phyloP scores from a whole-genome alignment of 2,797 vertebrate genomes.

The Oreochromis grahami region DNA sequence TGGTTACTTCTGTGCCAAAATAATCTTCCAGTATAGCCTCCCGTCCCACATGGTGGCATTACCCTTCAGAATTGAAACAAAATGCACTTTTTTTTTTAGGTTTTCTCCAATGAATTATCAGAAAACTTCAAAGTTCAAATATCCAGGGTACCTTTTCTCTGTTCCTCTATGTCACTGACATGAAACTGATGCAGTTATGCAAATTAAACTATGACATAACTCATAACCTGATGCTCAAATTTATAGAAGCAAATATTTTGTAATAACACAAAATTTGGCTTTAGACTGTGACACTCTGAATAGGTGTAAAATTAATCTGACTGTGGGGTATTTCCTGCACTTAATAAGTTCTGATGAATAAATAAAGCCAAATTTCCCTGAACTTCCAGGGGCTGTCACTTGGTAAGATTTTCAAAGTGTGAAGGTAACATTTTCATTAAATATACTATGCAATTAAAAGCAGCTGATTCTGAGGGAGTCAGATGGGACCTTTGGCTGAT shows the following conservation, averaged over 20 bases:
- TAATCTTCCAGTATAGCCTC: background rate
- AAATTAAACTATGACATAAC: background rate
- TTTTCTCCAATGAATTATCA: background rate
- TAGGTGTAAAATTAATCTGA: background rate
- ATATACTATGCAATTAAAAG: background rate
- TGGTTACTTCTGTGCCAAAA: background rate
- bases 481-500: background rate
- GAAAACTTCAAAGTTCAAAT: background rate
- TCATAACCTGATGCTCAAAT: rapidly evolving
- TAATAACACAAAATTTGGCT: background rate
- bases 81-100: rapidly evolving
- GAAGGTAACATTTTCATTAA: background rate
- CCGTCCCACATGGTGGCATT: background rate
- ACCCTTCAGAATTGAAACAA: background rate
- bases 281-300: background rate
- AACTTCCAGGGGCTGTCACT: background rate
- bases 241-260: background rate
- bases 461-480: background rate
- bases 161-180: background rate
- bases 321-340: background rate
- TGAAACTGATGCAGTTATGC: rapidly evolving
- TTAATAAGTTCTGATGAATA: background rate
- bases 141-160: background rate
- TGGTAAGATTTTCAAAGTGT: background rate
- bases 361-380: background rate